Base-by-base conservation (phyloP, 2,888 invertebrate genomes). In the Euclidia mi region DNA sequence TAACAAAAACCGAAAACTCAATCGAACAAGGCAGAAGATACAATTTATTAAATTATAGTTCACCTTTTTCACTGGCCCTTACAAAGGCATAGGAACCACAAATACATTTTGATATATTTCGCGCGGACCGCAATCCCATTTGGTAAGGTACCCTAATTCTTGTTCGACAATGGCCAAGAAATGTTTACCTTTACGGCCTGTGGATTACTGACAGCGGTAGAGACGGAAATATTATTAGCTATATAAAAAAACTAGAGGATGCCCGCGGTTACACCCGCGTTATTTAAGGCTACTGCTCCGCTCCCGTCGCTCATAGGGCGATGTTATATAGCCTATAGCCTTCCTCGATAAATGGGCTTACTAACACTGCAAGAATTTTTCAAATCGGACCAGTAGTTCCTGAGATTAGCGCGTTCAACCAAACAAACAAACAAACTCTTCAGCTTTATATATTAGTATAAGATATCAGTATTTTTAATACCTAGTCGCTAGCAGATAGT, bases 101-200 rank as follows among this genome's bases (percentile, higher is more conserved):
- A 50, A 49, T 56, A 63, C 72, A 61, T 69, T 74, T 68, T 74
- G 74, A 76, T 76, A 78, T 70, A 78, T 78, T 78, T 77, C 58
- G 71, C 71, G 70, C 60, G 57, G 59, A 74, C 79, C 71, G 72
- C 79, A 79, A 79, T 80, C 78, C 70, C 71, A 78, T 79, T 79
- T 80, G 61, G 69, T 67, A 61, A 78, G 71, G 64, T 71, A 60
- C 66, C 69, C 69, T 67, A 78, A 78, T 78, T 71, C 65, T 65
- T 67, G 71, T 76, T 74, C 63, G 70, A 76, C 78, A 78, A 78
- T 78, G 66, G 79, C 64, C 68, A 59, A 56, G 63, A 65, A 61
- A 70, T 74, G 76, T 78, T 79, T 79, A 71, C 76, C 69, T 77
- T 65, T 68, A 44, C 35, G 17, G 41, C 15, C 35, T 28, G 58